Conservation (phyloP, 2,113 vertebrate species). For the Scolopax mira region DNA sequence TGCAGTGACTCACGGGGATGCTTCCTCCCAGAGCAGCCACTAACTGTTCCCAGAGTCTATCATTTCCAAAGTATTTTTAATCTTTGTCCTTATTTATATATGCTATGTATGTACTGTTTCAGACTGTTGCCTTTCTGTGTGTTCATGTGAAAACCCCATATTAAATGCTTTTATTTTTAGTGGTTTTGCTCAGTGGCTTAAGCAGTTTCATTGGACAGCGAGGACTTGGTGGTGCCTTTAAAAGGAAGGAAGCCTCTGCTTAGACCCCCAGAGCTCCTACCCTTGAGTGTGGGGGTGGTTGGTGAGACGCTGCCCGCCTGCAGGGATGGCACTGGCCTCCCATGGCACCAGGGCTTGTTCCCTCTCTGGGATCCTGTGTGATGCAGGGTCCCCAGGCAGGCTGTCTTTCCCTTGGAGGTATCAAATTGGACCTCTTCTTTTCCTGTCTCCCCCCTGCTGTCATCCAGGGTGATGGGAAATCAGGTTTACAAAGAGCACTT, state of each 20-base stretch:
- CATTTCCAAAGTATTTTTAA: slow-evolving; percentile 38
- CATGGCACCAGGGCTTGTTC: neutral
- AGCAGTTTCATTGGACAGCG: neutral
- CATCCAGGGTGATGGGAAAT: slow-evolving; percentile 47
- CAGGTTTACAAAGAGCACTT: slow-evolving; percentile 64
- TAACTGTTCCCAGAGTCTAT: slow-evolving; percentile 36
- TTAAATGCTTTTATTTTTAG: slow-evolving; percentile 70
- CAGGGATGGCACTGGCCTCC: neutral
- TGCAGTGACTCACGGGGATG: slow-evolving; percentile 21
- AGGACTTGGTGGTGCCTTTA: neutral
- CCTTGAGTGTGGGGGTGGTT: neutral
- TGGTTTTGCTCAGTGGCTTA: neutral
- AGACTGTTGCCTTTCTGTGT: slow-evolving; percentile 29
- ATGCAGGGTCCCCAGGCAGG: neutral
- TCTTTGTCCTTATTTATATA: slow-evolving; percentile 57
- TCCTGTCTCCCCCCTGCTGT: slow-evolving; percentile 48
- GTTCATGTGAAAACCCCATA: slow-evolving; percentile 46
- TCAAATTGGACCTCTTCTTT: slow-evolving; percentile 31
- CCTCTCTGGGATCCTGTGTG: neutral
- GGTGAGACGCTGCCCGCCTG: neutral
- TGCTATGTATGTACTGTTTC: slow-evolving; percentile 18
- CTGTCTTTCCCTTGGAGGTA: neutral
- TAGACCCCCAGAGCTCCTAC: neutral
- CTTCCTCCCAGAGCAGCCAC: slow-evolving; percentile 25
- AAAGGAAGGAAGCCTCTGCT: neutral